Evolutionary conservation across 2,113 vertebrate genomes (phyloP).

Genomic region (Haemorhous mexicanus): DNA sequence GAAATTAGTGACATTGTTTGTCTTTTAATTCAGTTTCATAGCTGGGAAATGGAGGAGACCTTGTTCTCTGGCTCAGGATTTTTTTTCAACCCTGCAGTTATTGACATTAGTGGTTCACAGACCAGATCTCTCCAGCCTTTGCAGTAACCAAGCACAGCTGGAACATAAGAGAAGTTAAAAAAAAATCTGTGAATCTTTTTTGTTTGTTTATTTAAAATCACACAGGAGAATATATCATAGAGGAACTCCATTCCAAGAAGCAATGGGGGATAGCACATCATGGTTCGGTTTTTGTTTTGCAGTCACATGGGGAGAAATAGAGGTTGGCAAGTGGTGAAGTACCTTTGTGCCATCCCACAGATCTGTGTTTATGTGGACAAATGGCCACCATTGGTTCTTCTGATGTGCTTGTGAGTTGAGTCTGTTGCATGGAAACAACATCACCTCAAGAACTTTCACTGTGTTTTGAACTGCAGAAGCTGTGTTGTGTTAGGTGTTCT

Average conservation of each 20-base stretch:
- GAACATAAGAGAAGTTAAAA: background rate
- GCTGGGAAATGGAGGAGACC: background rate
- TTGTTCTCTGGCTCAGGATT: background rate
- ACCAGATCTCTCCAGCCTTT: background rate
- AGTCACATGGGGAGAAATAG: background rate
- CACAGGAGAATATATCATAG: background rate
- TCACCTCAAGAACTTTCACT: background rate
- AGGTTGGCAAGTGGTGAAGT: background rate
- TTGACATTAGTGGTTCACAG: background rate
- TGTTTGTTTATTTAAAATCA: constrained; percentile 4
- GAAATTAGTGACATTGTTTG: background rate
- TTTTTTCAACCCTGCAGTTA: background rate
- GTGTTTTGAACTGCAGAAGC: background rate
- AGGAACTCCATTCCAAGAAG: background rate
- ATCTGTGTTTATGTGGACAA: background rate
- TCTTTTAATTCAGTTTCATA: background rate
- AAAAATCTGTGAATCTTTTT: background rate
- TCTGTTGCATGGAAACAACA: background rate
- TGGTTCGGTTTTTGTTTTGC: background rate
- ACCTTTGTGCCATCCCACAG: background rate
- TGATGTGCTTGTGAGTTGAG: background rate
- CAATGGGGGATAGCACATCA: fast-evolving
- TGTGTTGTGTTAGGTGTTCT: background rate
- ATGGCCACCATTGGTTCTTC: background rate
- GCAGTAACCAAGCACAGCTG: background rate